These are phyloP conservation scores for Coreius guichenoti DNA, from an alignment of 2,797 vertebrate species.

Conservation along the genomic window DNA sequence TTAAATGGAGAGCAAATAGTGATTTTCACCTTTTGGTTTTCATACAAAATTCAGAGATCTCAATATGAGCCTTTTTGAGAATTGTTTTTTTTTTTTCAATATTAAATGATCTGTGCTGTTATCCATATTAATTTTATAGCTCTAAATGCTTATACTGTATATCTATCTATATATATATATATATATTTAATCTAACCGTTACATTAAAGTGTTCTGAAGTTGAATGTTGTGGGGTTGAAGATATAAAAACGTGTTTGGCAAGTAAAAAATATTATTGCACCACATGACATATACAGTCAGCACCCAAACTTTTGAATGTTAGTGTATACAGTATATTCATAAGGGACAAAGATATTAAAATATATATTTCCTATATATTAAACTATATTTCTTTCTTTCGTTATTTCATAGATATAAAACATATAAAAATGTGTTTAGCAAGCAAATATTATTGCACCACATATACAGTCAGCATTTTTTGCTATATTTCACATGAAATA, in stretches of 20 bases:
- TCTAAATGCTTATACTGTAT: background rate
- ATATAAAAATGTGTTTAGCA: background rate
- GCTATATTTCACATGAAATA: background rate
- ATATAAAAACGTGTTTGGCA: background rate
- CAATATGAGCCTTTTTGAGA: background rate
- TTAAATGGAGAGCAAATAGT: background rate
- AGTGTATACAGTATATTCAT: too few relatives aligned
- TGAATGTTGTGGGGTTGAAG: background rate
- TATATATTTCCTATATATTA: too few relatives aligned
- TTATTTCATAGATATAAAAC: too few relatives aligned
- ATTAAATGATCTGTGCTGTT: background rate
- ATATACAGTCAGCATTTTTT: background rate
- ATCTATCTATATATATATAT: too few relatives aligned
- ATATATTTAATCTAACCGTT: background rate
- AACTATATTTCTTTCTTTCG: too few relatives aligned
- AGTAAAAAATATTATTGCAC: background rate
- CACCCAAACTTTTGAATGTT: too few relatives aligned
- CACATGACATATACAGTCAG: background rate
- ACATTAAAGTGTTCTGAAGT: background rate
- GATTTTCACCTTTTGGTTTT: background rate
- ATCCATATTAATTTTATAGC: background rate
- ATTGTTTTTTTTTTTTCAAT: background rate
- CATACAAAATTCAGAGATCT: background rate
- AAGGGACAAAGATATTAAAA: too few relatives aligned
- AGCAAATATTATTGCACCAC: background rate